A percentile compares a stretch with the other conserved stretches of the same genome.
Conservation (phyloP, 1,140 invertebrate genomes). For the Drosophila subpulchrella region DNA sequence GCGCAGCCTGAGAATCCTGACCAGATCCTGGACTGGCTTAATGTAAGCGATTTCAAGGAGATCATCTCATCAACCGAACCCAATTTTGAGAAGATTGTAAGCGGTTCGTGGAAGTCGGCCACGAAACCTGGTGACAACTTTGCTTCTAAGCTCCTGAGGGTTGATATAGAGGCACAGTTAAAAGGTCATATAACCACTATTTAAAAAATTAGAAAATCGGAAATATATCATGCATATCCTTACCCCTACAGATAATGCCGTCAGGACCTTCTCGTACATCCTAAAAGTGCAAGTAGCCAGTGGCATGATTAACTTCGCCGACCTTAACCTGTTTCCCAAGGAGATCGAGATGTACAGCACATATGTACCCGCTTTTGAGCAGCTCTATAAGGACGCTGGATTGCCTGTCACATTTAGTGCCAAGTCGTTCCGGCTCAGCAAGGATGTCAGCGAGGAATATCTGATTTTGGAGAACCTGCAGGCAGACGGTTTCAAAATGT, state of each 20-base stretch:
- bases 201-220: background rate
- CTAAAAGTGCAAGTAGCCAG: slow-evolving; percentile 24
- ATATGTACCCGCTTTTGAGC: slow-evolving; percentile 47
- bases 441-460: slow-evolving; percentile 25
- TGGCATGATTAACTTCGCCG: slow-evolving; percentile 2
- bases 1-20: background rate
- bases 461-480: slow-evolving; percentile 46
- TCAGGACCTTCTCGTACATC: slow-evolving; percentile 40
- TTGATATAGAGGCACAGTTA: slow-evolving; percentile 45
- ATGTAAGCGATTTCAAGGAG: slow-evolving; percentile 34
- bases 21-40: slow-evolving; percentile 39
- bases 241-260: slow-evolving; percentile 15
- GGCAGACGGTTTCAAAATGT: slow-evolving; percentile 32
- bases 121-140: slow-evolving; percentile 58
- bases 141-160: slow-evolving; percentile 29
- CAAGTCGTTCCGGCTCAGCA: slow-evolving; percentile 33
- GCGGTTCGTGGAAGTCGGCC: slow-evolving; percentile 14
- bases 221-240: background rate
- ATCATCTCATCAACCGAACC: slow-evolving; percentile 35
- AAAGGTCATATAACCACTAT: slow-evolving; percentile 14
- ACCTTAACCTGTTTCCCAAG: slow-evolving; percentile 46
- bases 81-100: slow-evolving; percentile 43
- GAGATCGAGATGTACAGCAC: slow-evolving; percentile 46
- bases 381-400: slow-evolving; percentile 32
- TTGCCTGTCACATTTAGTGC: slow-evolving; percentile 43